Conservation (phyloP, 2,797 vertebrate genomes). For the Rallus crepitans region DNA sequence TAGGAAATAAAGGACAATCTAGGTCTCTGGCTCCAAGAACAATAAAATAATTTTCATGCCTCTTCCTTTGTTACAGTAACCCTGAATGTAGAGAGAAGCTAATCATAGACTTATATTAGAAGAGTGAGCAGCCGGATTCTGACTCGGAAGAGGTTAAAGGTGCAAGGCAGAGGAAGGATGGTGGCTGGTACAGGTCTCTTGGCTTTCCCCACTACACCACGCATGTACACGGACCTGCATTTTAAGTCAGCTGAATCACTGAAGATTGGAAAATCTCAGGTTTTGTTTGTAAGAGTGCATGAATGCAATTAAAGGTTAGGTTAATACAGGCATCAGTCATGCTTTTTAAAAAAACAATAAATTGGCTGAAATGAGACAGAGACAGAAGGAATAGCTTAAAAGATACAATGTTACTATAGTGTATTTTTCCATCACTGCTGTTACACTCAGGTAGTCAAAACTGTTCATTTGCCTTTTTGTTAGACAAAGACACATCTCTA, state of each 20-base stretch:
- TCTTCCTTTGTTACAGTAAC: background rate
- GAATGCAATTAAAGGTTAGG: conserved; percentile 26
- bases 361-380: conserved; percentile 26
- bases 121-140: background rate
- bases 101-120: background rate
- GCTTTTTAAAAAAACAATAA: background rate
- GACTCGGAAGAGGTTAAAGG: background rate
- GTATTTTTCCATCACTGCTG: background rate
- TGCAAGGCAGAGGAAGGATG: background rate
- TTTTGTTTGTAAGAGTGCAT: conserved; percentile 26
- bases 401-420: background rate
- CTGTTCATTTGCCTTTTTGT: background rate
- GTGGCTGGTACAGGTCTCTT: background rate
- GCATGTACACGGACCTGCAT: background rate
- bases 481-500: background rate
- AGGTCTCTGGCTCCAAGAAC: background rate
- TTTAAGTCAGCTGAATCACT: background rate
- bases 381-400: background rate
- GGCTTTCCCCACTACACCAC: background rate
- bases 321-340: conserved; percentile 12
- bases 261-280: background rate
- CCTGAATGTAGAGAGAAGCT: background rate
- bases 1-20: background rate
- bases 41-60: background rate
- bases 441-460: background rate